phyloP scores from a whole-genome alignment of 1,140 invertebrate genomes.

The Stegodyphus mimosarum region DNA sequence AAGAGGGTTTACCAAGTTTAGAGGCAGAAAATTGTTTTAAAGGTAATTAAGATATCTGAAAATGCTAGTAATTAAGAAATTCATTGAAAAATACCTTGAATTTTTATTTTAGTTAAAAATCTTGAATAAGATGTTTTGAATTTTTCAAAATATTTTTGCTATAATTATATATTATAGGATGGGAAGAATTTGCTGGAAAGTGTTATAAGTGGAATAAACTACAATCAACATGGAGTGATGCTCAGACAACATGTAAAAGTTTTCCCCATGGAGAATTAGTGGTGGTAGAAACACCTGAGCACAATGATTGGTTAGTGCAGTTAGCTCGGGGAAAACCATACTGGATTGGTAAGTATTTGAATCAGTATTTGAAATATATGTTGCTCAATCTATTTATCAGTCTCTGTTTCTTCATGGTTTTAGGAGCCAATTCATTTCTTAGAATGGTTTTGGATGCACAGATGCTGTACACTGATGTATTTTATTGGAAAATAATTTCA shows the following conservation, averaged over 20 bases:
- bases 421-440: not conserved
- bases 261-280: slow-evolving; percentile 25
- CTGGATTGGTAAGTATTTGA: slow-evolving; percentile 55
- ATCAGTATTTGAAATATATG: not conserved
- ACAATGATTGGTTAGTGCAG: slow-evolving; percentile 51
- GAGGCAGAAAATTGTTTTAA: not conserved
- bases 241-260: slow-evolving; percentile 22
- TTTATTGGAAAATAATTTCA: not conserved
- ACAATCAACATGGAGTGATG: slow-evolving; percentile 26
- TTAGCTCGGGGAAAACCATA: slow-evolving; percentile 35
- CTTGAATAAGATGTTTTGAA: not conserved
- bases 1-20: no score
- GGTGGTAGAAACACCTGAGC: slow-evolving; percentile 34
- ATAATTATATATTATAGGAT: slow-evolving; percentile 20
- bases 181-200: slow-evolving; percentile 40
- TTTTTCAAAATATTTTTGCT: not conserved
- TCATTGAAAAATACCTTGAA: no score
- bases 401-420: not conserved
- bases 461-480: not conserved
- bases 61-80: not conserved
- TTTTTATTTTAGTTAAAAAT: not conserved
- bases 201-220: slow-evolving; percentile 44
- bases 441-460: not conserved
- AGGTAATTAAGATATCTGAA: not conserved
- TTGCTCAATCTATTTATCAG: not conserved